Percentiles rank a stretch among this genome's conserved stretches.
Conservation (phyloP, 2,888 invertebrate genomes). For the Rhamphomyia laevipes region DNA sequence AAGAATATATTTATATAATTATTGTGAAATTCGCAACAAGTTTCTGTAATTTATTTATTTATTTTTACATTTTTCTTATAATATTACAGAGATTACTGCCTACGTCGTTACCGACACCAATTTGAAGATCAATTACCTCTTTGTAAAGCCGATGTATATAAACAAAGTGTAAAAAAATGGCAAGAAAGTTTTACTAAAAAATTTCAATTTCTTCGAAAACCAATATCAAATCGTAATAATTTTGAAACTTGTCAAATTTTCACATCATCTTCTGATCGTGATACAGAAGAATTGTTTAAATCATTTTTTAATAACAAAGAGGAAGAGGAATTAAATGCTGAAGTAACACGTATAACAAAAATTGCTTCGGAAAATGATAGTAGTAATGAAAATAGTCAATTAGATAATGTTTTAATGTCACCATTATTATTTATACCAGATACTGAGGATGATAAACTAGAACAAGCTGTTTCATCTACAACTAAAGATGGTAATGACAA, state of each 20-base stretch:
- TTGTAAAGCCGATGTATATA: constrained; percentile 24
- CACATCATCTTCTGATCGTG: constrained; percentile 19
- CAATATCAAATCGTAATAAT: constrained; percentile 10
- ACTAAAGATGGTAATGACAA: neutral
- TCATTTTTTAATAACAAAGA: constrained; percentile 16
- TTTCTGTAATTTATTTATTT: neutral
- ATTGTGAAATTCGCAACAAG: neutral
- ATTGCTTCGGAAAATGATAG: constrained; percentile 11
- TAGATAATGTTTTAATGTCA: constrained; percentile 28
- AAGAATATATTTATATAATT: neutral
- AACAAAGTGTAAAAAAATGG: constrained; percentile 27
- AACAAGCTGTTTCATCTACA: neutral
- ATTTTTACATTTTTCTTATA: neutral
- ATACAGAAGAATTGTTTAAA: constrained; percentile 28
- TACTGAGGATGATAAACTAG: constrained; percentile 19
- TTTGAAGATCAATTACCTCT: constrained; percentile 29
- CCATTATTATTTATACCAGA: constrained; percentile 31
- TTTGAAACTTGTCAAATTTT: neutral
- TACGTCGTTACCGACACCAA: constrained; percentile 34
- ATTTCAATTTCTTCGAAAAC: constrained; percentile 10
- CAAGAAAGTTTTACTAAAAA: constrained; percentile 14
- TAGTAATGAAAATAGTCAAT: constrained; percentile 22
- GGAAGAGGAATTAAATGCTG: constrained; percentile 8
- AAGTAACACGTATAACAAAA: constrained; percentile 5
- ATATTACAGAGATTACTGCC: constrained; percentile 26